phyloP scores from a whole-genome alignment of 1,140 invertebrate species.

The Drosophila orena region DNA sequence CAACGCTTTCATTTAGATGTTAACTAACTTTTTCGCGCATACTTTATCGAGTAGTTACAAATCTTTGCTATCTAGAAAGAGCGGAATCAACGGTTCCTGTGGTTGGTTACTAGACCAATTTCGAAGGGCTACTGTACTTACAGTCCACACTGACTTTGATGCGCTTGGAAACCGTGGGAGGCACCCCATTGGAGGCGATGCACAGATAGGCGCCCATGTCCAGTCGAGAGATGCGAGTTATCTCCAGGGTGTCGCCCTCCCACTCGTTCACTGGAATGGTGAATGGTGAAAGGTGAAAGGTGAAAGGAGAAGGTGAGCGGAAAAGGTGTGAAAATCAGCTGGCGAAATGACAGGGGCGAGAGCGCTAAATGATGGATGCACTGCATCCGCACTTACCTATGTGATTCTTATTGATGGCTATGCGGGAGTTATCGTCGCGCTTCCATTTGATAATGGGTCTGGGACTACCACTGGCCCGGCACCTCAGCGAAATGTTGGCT shows the following conservation, averaged over 20 bases:
- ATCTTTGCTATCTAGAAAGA: conserved; percentile 8
- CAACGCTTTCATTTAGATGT: conserved; percentile 36
- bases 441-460: conserved; percentile 95
- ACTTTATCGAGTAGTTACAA: conserved; percentile 18
- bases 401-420: conserved; percentile 93
- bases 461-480: conserved; percentile 95
- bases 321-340: not conserved
- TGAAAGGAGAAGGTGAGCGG: no score
- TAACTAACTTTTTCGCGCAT: conserved; percentile 20
- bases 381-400: conserved; percentile 87
- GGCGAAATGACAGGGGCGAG: conserved; percentile 9
- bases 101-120: conserved; percentile 45
- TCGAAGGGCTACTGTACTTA: conserved; percentile 87
- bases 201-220: conserved; percentile 96
- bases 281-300: no score
- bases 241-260: conserved; percentile 93
- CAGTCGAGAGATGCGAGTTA: conserved; percentile 93
- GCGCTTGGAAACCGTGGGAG: conserved; percentile 93
- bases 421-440: conserved; percentile 93
- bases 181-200: conserved; percentile 90
- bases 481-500: conserved; percentile 93
- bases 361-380: conserved; percentile 75
- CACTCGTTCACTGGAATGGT: conserved; percentile 89
- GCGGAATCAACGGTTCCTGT: not conserved
- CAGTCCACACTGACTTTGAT: conserved; percentile 97